Evolutionary conservation across 1,140 invertebrate species (phyloP), one percentile per base, ranked within the genome.

Genomic region (Leptinotarsa lineolata): DNA sequence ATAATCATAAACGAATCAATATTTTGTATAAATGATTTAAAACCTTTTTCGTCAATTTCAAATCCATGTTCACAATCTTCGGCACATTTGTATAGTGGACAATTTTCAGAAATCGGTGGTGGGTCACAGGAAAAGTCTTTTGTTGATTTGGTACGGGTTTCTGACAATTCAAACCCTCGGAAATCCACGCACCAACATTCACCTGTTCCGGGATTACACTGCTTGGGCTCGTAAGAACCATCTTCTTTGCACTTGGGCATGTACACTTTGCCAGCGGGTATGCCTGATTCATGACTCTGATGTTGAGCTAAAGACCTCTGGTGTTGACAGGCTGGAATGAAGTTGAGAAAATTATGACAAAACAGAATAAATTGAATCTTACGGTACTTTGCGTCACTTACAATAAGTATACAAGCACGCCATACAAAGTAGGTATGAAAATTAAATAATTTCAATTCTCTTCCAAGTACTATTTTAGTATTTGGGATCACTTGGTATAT

Each of bases 141-240:
- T 0, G 84, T 85, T 72, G 65, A 24, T 83, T 81, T 24, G 84
- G 81, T 0, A 6, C 88, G 81, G 0, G 89, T 90, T 44, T 90
- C 86, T 5, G 90, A 87, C n/a, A 93, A 85, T 84, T 95, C 94
- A 61, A 92, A 91, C 0, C 95, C 95, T 77, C 92, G 90, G 46
- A 89, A 86, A 78, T 97, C 94, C 0, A 96, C 94, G 85, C 95
- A 97, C 95, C 95, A 97, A 82, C 95, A 97, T 76, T 91, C 88
- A 8, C 90, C 91, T 44, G 89, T 89, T 6, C 90, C 88, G 0
- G 89, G 88, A 80, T 93, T 89, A 81, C 95, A 97, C 79, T 97
- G 95, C 5, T 94, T 90, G 3, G 88, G 83, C 68, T 92, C 88
- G 84, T 92, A 97, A 20, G 88, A 88, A 5, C 95, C 95, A 65